A percentile compares a stretch with the other conserved stretches of the same genome.
phyloP scores from a whole-genome alignment of 2,888 invertebrate species.

The Acrobasis consociella region DNA sequence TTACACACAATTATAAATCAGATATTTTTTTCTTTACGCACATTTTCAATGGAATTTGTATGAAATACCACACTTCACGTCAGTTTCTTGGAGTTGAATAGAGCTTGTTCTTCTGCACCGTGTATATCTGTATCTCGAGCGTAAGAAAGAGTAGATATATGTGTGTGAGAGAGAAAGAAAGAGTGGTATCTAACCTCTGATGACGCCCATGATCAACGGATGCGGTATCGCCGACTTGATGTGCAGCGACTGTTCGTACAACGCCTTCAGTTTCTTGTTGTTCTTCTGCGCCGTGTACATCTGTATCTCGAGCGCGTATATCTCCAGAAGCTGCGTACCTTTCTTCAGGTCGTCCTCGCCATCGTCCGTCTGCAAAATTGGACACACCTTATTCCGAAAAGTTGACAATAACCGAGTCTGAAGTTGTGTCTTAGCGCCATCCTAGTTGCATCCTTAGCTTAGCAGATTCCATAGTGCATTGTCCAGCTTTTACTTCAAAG shows the following conservation, averaged over 20 bases:
- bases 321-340: constrained; percentile 98
- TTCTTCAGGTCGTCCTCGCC: constrained; percentile 99
- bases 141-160: not conserved
- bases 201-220: constrained; percentile 99
- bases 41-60: too few species aligned
- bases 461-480: too few species aligned
- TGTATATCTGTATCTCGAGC: too few species aligned
- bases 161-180: not conserved
- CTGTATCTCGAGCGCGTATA: constrained; percentile 99
- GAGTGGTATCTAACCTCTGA: constrained; percentile 86
- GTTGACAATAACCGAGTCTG: too few species aligned
- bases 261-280: constrained; percentile 97
- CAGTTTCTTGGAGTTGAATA: too few species aligned
- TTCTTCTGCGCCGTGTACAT: constrained; percentile 99
- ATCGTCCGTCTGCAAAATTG: constrained; percentile 90
- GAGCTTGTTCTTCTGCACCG: not conserved
- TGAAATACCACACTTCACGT: too few species aligned
- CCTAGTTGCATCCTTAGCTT: too few species aligned
- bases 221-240: constrained; percentile 99
- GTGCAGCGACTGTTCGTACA: constrained; percentile 98
- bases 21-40: too few species aligned
- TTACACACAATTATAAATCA: too few species aligned
- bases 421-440: too few species aligned
- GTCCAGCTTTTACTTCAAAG: too few species aligned
- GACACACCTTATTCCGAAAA: too few species aligned